Evolutionary conservation across 2,113 vertebrate genomes (phyloP), one percentile per base, ranked within the genome.

Genomic region (Phycodurus eques): DNA sequence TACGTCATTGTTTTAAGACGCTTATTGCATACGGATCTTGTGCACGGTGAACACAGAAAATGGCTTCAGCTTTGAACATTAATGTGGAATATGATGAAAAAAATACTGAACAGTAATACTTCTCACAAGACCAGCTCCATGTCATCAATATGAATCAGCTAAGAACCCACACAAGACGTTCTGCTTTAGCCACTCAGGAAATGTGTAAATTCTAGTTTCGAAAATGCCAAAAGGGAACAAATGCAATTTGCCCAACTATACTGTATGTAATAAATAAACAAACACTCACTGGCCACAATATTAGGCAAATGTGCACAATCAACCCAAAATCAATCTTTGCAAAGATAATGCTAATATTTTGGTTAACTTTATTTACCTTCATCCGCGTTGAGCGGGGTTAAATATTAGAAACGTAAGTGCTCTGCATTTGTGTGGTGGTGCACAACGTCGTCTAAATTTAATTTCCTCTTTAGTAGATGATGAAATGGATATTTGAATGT

Each of bases 101-200:
- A 35, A 7, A 15, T 42, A 39, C 60, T 39, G 1, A 39, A 56
- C 6, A 6, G 4, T 8, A 39, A 3, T 33, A 33, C 31, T 60
- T 33, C 33, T 62, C 9, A 61, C 14, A 35, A 56, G 6, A 62
- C 0, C 49, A 46, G n/a, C 10, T 56, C 8, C 20, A 51, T 7
- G 22, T 31, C 22, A 59, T 31, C 12, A 13, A 31, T 12, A 59
- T 59, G n/a, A 27, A 14, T 31, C 19, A 59, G 11, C 20, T 61
- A 5, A 11, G 19, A 35, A 22, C 0, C 14, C 46, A 15, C 0
- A 60, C 0, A 2, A 11, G 66, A 67, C 61, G n/a, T 42, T 11
- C 14, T 51, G 17, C 9, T 13, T 22, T 8, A 7, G 1, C 44
- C 4, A 31, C 0, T 71, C 1, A 8, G 64, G 82, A 77, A 68